Percentiles rank a stretch among this genome's conserved stretches.
Conservation (phyloP, 2,797 vertebrate genomes). For the Coreius guichenoti region DNA sequence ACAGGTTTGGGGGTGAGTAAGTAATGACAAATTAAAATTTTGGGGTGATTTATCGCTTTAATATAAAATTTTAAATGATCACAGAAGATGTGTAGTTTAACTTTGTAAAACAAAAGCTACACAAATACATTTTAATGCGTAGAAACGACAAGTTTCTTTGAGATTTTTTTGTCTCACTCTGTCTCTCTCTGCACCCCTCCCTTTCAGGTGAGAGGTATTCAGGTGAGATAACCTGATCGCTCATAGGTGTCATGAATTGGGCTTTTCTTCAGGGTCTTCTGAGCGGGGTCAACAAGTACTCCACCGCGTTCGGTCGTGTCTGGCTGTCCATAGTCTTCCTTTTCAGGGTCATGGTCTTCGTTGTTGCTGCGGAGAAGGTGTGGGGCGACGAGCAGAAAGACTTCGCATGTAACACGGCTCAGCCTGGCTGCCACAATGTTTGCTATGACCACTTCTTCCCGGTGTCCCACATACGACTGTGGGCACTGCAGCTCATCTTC, state of each 20-base stretch:
- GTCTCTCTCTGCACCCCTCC: background rate
- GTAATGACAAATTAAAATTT: no score
- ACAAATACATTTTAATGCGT: background rate
- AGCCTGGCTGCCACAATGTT: slow-evolving; percentile 94
- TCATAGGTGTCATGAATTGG: slow-evolving; percentile 89
- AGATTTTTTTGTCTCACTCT: background rate
- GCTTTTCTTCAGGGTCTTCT: slow-evolving; percentile 87
- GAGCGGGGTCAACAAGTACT: slow-evolving; percentile 92
- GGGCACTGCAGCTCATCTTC: slow-evolving; percentile 99
- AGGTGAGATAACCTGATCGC: slow-evolving; percentile 47
- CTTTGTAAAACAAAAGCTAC: background rate
- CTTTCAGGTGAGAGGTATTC: slow-evolving; percentile 19
- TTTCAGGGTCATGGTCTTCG: slow-evolving; percentile 93
- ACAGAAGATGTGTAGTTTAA: background rate
- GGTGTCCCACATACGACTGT: slow-evolving; percentile 92
- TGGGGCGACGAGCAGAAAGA: slow-evolving; percentile 97
- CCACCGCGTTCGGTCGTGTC: slow-evolving; percentile 92
- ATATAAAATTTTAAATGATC: background rate
- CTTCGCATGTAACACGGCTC: slow-evolving; percentile 91
- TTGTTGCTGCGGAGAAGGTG: slow-evolving; percentile 91
- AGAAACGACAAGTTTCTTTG: background rate
- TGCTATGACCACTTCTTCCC: slow-evolving; percentile 95
- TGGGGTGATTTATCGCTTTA: background rate
- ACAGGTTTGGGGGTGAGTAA: no score
- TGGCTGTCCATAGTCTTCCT: slow-evolving; percentile 97